A percentile compares a stretch with the other conserved stretches of the same genome.
Evolutionary conservation across 2,797 vertebrate species (phyloP).

Genomic region (Sarcophilus harrisii): DNA sequence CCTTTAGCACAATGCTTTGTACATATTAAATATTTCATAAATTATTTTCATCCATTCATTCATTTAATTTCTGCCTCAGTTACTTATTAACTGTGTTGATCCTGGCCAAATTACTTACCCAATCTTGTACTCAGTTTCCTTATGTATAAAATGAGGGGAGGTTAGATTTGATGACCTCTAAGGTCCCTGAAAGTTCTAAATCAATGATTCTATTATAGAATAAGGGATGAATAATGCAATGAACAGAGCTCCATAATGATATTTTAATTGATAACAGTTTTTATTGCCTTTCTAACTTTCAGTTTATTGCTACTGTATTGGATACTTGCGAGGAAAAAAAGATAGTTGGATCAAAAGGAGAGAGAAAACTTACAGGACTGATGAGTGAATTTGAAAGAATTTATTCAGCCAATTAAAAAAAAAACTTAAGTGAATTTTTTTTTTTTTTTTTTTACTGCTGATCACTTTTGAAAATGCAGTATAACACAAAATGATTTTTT

Average conservation of each 20-base stretch:
- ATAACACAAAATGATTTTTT: constrained; percentile 66
- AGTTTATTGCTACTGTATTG: constrained; percentile 40
- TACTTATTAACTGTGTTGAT: not conserved
- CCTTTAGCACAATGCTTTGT: not conserved
- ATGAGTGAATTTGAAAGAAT: constrained; percentile 70
- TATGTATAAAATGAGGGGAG: not conserved
- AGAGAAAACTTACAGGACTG: constrained; percentile 22
- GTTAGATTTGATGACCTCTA: not conserved
- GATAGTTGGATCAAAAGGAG: not conserved
- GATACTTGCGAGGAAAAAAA: not conserved
- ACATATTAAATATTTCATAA: not conserved
- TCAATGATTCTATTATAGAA: not conserved
- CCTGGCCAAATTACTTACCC: not conserved
- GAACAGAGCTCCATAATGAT: not conserved
- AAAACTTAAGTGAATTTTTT: constrained; percentile 65
- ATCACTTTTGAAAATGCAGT: constrained; percentile 66
- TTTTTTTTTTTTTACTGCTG: constrained; percentile 16
- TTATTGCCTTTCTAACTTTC: constrained; percentile 31
- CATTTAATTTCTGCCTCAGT: not conserved
- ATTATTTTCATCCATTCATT: not conserved
- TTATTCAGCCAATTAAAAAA: constrained; percentile 68
- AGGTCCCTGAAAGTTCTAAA: not conserved
- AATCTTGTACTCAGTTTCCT: not conserved
- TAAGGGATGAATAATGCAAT: not conserved
- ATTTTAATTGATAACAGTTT: not conserved